Evolutionary conservation across 1,140 invertebrate genomes (phyloP).

Genomic region (Drosophila murphyi): DNA sequence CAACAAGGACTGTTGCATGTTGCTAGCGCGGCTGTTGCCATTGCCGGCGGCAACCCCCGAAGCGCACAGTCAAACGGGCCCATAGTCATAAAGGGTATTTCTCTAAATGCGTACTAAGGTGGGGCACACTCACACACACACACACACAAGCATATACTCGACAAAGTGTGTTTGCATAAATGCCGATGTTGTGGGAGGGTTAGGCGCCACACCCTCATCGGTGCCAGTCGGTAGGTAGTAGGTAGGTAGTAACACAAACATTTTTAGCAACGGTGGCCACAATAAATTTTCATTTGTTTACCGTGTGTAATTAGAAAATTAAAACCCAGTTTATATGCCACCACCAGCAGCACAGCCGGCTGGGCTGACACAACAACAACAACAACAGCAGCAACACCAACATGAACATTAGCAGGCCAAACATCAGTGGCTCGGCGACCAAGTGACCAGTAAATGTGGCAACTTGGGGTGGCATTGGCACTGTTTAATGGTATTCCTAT

Average conservation of each 20-base stretch:
- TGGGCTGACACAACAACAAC: no score
- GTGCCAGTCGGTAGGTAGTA: background rate
- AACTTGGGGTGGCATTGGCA: conserved; percentile 6
- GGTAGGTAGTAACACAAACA: conserved; percentile 15
- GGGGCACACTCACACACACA: conserved; percentile 13
- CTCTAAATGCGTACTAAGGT: conserved; percentile 40
- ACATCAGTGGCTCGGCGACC: conserved; percentile 41
- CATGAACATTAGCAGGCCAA: conserved; percentile 61
- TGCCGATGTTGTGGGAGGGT: conserved; percentile 23
- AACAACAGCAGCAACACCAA: conserved; percentile 20
- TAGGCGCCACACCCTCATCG: conserved; percentile 19
- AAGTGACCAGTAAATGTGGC: conserved; percentile 31
- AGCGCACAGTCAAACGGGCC: background rate
- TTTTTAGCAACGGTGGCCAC: conserved; percentile 32
- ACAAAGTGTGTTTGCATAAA: conserved; percentile 38
- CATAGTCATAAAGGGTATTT: conserved; percentile 36
- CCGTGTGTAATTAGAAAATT: conserved; percentile 81
- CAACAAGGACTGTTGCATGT: conserved; percentile 42
- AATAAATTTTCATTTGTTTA: conserved; percentile 81
- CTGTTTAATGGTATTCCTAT: conserved; percentile 10
- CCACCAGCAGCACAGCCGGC: conserved; percentile 32
- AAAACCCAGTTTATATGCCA: conserved; percentile 75
- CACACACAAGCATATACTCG: background rate
- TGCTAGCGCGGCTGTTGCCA: conserved; percentile 4
- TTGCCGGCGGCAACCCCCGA: conserved; percentile 14